Conservation (phyloP, 2,797 vertebrate genomes). For the Aphelocoma californica region DNA sequence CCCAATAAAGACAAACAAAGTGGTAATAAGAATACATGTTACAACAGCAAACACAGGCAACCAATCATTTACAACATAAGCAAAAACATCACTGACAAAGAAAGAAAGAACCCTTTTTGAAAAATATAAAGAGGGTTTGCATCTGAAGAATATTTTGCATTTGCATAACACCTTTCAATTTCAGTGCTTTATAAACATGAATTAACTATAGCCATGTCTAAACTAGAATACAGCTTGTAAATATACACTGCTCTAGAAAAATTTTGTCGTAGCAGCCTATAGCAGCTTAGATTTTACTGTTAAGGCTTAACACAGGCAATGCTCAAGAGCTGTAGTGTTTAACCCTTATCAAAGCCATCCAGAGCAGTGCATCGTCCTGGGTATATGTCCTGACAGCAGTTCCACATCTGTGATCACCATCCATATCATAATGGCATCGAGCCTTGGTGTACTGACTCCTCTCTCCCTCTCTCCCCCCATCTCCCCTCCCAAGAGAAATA, state of each 20-base stretch:
- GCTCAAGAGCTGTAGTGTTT: not conserved
- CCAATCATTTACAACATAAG: constrained; percentile 35
- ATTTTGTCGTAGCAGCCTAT: not conserved
- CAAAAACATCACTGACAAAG: constrained; percentile 17
- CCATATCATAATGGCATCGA: not conserved
- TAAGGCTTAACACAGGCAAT: not conserved
- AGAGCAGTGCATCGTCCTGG: not conserved
- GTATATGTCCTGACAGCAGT: not conserved
- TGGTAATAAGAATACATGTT: constrained; percentile 26
- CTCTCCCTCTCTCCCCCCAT: not conserved
- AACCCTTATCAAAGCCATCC: not conserved
- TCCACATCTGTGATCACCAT: not conserved
- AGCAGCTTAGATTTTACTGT: not conserved
- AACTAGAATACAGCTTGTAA: constrained; percentile 4
- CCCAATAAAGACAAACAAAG: constrained; percentile 7
- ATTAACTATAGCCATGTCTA: constrained; percentile 5
- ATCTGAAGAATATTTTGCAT: constrained; percentile 39
- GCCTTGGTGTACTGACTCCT: not conserved
- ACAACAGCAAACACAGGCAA: constrained; percentile 36
- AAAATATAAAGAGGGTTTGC: constrained; percentile 15
- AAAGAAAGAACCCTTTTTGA: not conserved
- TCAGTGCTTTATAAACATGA: constrained; percentile 18
- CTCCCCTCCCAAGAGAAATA: not conserved
- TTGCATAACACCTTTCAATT: constrained; percentile 35
- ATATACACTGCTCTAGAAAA: not conserved